Conservation (phyloP, 2,888 invertebrate species). For the Itoplectis maculator region DNA sequence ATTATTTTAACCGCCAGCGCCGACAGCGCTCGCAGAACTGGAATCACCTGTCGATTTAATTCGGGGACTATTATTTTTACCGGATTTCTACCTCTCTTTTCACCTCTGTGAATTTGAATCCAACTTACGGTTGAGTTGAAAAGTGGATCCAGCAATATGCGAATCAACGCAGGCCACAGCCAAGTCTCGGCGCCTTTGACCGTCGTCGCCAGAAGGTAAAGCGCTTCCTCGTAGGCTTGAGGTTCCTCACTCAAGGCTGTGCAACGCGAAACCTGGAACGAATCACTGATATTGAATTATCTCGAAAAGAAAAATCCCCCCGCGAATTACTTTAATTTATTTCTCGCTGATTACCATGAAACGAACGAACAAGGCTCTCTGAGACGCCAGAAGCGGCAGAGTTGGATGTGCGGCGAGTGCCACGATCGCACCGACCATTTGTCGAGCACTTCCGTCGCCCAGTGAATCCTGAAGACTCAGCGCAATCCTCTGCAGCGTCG, state of each 20-base stretch:
- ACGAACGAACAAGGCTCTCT: slow-evolving; percentile 78
- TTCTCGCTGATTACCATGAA: slow-evolving; percentile 75
- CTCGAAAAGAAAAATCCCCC: too few relatives aligned
- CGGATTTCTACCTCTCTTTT: too few relatives aligned
- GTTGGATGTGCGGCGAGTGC: slow-evolving; percentile 80
- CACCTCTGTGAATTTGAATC: neutral
- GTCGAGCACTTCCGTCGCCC: slow-evolving; percentile 76
- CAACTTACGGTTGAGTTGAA: slow-evolving; percentile 74
- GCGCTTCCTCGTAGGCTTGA: slow-evolving; percentile 79
- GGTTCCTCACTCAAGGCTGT: slow-evolving; percentile 75
- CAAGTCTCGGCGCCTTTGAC: slow-evolving; percentile 80
- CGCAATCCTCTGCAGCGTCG: slow-evolving; percentile 78
- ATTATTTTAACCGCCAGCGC: slow-evolving; percentile 78
- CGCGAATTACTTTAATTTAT: too few relatives aligned
- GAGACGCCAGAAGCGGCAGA: slow-evolving; percentile 78
- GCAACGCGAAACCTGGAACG: slow-evolving; percentile 75
- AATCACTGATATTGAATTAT: neutral
- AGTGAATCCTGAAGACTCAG: slow-evolving; percentile 79
- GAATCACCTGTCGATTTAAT: slow-evolving; percentile 69
- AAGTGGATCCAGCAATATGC: slow-evolving; percentile 76
- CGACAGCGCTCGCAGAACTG: slow-evolving; percentile 77
- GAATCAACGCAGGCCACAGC: slow-evolving; percentile 81
- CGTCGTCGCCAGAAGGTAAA: slow-evolving; percentile 80
- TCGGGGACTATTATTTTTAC: too few relatives aligned
- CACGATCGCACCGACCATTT: slow-evolving; percentile 79